Percentiles rank a stretch among this genome's conserved stretches.
Evolutionary conservation across 2,888 invertebrate species (phyloP).

Genomic region (Stictocephala bisonia): DNA sequence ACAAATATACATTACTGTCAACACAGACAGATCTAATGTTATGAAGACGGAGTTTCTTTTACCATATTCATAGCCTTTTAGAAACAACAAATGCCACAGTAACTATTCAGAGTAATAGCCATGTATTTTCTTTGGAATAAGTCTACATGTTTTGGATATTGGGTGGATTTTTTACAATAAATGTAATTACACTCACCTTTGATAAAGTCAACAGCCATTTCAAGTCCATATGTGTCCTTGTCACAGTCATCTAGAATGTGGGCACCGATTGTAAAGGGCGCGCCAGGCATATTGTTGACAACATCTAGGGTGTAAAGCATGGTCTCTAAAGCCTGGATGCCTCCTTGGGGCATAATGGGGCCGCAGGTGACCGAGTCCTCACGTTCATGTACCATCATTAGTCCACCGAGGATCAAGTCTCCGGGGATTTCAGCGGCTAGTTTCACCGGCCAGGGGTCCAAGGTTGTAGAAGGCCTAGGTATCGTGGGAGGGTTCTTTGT

Average conservation of each 20-base stretch:
- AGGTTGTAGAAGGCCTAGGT: slow-evolving; percentile 55
- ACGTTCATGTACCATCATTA: slow-evolving; percentile 96
- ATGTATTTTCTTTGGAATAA: too few relatives aligned
- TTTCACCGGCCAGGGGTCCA: slow-evolving; percentile 79
- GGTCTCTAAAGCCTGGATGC: slow-evolving; percentile 87
- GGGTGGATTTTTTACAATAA: neutral
- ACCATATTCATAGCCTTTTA: too few relatives aligned
- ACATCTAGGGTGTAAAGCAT: slow-evolving; percentile 92
- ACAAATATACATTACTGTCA: too few relatives aligned
- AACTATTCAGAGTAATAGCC: too few relatives aligned
- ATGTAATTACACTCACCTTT: slow-evolving; percentile 77
- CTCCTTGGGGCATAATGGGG: slow-evolving; percentile 94
- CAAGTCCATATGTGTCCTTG: slow-evolving; percentile 94
- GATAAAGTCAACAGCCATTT: slow-evolving; percentile 96
- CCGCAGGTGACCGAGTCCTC: slow-evolving; percentile 91
- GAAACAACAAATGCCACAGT: too few relatives aligned
- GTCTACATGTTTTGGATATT: neutral
- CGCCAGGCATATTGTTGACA: slow-evolving; percentile 73
- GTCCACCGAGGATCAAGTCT: slow-evolving; percentile 87
- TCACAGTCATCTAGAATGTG: slow-evolving; percentile 95
- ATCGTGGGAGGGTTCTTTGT: neutral
- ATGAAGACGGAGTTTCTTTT: too few relatives aligned
- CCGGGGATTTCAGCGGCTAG: slow-evolving; percentile 89
- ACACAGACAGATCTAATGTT: too few relatives aligned
- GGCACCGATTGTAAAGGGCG: slow-evolving; percentile 83